Evolutionary conservation across 2,888 invertebrate species (phyloP).

Genomic region (Drosophila tripunctata): DNA sequence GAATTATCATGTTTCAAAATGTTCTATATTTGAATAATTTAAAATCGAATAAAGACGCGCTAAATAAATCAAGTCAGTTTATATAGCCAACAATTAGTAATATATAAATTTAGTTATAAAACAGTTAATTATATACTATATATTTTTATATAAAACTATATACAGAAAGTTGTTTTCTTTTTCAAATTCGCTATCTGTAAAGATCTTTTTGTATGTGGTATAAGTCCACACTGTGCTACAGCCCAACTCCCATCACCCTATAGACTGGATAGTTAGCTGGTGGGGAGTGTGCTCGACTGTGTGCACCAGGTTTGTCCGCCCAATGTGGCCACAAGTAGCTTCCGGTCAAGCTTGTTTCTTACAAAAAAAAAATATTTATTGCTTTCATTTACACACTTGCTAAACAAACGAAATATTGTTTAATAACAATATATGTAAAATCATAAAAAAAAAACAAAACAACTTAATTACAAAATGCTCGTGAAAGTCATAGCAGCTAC

Average conservation of each 20-base stretch:
- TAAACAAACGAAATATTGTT: slow-evolving; percentile 40
- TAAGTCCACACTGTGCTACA: slow-evolving; percentile 17
- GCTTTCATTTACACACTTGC: slow-evolving; percentile 63
- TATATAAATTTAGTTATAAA: neutral
- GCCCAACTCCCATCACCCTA: slow-evolving; percentile 40
- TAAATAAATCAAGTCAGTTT: neutral
- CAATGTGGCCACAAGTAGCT: slow-evolving; percentile 58
- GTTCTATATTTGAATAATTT: slow-evolving; percentile 4
- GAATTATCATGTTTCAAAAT: slow-evolving; percentile 9
- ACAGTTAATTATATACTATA: slow-evolving; percentile 6
- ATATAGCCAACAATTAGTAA: neutral
- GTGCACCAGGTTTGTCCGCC: slow-evolving; percentile 47
- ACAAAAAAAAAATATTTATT: slow-evolving; percentile 10
- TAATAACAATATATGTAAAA: slow-evolving; percentile 44
- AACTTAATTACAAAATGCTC: slow-evolving; percentile 69
- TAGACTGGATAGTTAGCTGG: slow-evolving; percentile 11
- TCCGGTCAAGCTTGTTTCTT: slow-evolving; percentile 74
- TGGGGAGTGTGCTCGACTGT: slow-evolving; percentile 5
- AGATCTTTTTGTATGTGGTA: slow-evolving; percentile 5
- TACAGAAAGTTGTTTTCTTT: slow-evolving; percentile 19
- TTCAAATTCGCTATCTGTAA: slow-evolving; percentile 1
- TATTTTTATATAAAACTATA: neutral
- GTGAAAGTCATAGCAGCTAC: slow-evolving; percentile 72
- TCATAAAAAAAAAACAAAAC: slow-evolving; percentile 54
- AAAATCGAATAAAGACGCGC: neutral